Evolutionary conservation across 2,888 invertebrate genomes (phyloP), one percentile per base, ranked within the genome.

Genomic region (Drosophila subsilvestris): DNA sequence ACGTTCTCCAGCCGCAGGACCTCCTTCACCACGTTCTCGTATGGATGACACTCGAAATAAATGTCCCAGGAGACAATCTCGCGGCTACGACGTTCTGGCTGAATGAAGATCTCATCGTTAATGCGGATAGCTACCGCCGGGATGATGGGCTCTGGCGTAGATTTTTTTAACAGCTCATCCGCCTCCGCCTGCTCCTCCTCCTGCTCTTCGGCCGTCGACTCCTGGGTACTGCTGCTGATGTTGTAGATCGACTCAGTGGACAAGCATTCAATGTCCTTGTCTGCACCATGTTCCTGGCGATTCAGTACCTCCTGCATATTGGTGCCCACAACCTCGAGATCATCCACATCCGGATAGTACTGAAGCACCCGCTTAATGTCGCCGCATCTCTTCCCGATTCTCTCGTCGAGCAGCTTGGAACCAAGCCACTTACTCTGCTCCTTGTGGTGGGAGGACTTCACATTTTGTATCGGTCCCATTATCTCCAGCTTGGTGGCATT

Each of bases 1-100:
- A 90, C 56, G 53, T 90, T 90, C 60, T 90, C 79, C 14, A 90
- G 9, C 25, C 74, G 79, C 10, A 90, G 32, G 2, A 86, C 66
- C 4, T 80, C 73, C 59, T 85, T 81, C 0, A 63, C 1, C 1
- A 79, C 65, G 0, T 60, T 63, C 43, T 87, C 65, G 47, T 68
- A 91, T 0, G 91, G 91, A 2, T 75, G 69, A 12, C 89, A 89
- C 5, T 79, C 63, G 29, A 91, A 89, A 14, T 59, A 2, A 0
- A 74, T 29, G 5, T 76, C 29, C 0, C 69, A 22, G 0, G 60
- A 68, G 0, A 71, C 56, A 44, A 37, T 60, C 5, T 61, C 63
- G 0, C 70, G 14, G 29, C 68, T 59, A 0, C 54, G 62, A 1
- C 59, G 70, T 0, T 43, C 10, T 0, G 27, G 14, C 10, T 25